Base-by-base conservation (phyloP, 35 echinoderm and acorn worm species). In the Lytechinus variegatus region DNA sequence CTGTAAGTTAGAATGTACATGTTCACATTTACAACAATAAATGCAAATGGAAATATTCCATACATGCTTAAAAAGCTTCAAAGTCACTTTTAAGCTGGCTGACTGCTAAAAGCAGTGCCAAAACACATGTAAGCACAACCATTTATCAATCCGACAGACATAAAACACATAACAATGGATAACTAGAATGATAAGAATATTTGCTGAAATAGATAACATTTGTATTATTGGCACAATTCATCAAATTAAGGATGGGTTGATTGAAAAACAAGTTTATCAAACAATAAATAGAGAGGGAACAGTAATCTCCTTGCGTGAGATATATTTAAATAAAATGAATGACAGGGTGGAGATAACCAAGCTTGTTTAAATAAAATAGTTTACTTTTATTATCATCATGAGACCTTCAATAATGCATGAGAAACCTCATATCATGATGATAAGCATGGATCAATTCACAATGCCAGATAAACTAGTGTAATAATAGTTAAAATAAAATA, bases 81-180 rank as follows among this genome's bases (percentile, higher is more conserved):
- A 79, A 79, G 66, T 79, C 21, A 79, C 66, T 79, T 79, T 79
- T 79, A 79, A 79, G 66, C 66, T 79, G 19, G 66, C 66, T 79
- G 66, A 21, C 14, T 79, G 16, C 66, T 24, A 24, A 24, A 71
- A 24, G 21, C 66, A 24, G 66, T 79, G 66, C 14, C 66, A 24
- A 79, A 79, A 79, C 66, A 79, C 66, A 79, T 79, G 66, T 79
- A 19, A 19, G 66, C 66, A 79, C 66, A 16, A 24, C 12, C 66
- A 16, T 44, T 79, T 79, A 79, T 79, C 66, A 7, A 24, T 7
- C 19, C 19, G 66, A 79, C 66, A 79, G 66, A 79, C 66, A 79
- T 79, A 79, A 79, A 79, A 79, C 66, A 79, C 66, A 71, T 71
- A 79, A 79, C 66, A 79, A 79, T 24, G 66, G 66, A 79, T 79